Base-by-base conservation (phyloP, 2,888 invertebrate genomes). In the Baccha elongata region DNA sequence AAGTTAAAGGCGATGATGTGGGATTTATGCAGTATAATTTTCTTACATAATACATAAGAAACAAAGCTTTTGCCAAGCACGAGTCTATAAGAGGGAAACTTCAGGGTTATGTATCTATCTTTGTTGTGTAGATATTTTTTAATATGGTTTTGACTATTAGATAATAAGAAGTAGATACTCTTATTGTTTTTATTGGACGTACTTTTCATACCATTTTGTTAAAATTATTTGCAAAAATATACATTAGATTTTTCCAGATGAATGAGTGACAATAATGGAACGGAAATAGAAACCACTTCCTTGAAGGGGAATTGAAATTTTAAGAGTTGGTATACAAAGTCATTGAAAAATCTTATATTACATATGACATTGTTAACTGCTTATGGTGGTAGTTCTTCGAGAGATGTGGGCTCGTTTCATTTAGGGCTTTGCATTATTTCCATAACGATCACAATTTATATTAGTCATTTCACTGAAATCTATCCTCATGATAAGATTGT, bases 1-100 rank as follows among this genome's bases (percentile, higher is more conserved):
- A 53, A 53, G 53, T 35, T 53, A 13, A 35, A 53, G 53, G 37
- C 55, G 37, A 35, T 55, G 40, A 58, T 58, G 55, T 58, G 55
- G 40, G 55, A 58, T 58, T 58, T 58, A 58, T 58, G 55, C 40
- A 58, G 10, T 32, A 15, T 10, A 15, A 58, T 10, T 58, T 58
- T 1, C 21, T 23, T 40, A 53, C 8, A 11, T 29, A 2, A 37
- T 11, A n/a, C 19, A 53, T 50, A 29, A 48, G 7, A 7, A 2
- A 23, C 2, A 32, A 7, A 53, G 32, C 35, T 35, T 53, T 53
- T 53, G 35, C 32, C 53, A 53, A n/a, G 35, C 32, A 19, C n/a
- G n/a, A n/a, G 6, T 26, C 26, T 26, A 26, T 26, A 26, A 26
- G 29, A 8, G 1, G 29, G 29, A 32, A 8, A 32, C 5, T n/a